Base-by-base conservation (phyloP, 2,888 invertebrate species). In the Ectemnius continuus region DNA sequence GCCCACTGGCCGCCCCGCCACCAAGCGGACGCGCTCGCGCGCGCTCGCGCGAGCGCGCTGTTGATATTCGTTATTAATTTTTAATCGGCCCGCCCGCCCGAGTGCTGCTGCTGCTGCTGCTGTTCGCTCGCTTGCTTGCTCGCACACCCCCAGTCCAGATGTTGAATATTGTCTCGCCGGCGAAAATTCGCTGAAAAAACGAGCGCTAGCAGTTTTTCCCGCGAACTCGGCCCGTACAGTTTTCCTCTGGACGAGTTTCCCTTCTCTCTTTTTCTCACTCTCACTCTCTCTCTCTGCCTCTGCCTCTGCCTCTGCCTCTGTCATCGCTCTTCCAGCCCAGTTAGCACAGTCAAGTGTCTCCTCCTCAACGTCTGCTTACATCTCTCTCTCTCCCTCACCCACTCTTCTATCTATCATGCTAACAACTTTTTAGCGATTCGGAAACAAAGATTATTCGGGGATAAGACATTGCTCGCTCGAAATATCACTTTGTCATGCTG, bases 51-150 rank as follows among this genome's bases (percentile, higher is more conserved):
- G 36, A 0, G 5, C 36, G 36, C 36, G 83, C 87, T 89, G 88
- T 90, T 89, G 88, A 89, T 88, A 88, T 89, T 89, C 86, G 85
- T 88, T 87, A 89, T 89, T 89, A 90, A 89, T 90, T 88, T 88
- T 88, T 89, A 89, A 89, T 88, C 87, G 85, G 79, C 77, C 84
- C 79, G 80, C 81, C 84, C 5, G 36, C 36, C 36, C 36, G 36
- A 2, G 2, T 4, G 36, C 36, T 36, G 36, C 36, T 36, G 3
- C 2, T 23, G 23, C 23, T 23, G 23, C 8, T 36, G 36, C 36
- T 36, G 36, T 11, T 36, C 23, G 23, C 23, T 23, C 23, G 23
- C 23, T 23, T 23, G 23, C 23, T 23, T 23, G 36, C 36, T 36
- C 36, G 36, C 36, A 8, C 36, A 11, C 36, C 82, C 76, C 79